Evolutionary conservation across 2,888 invertebrate genomes (phyloP), one percentile per base, ranked within the genome.

Genomic region (Drosophila dives): DNA sequence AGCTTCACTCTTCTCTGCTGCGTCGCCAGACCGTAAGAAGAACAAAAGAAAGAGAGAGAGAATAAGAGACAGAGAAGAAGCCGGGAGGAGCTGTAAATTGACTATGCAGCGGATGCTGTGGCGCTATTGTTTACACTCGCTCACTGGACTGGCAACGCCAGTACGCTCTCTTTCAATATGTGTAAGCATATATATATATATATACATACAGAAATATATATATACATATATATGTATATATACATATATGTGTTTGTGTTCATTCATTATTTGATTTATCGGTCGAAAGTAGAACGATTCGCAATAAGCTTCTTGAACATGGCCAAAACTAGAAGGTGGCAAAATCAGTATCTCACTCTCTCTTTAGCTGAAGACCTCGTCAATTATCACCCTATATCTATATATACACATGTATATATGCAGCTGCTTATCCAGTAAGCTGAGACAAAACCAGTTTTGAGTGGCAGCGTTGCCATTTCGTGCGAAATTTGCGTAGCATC

Each of bases 251-350:
- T 67, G 50, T 48, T 70, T 62, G 51, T 55, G 64, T 80, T 74
- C 83, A 84, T 85, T 85, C 87, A 81, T 80, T 83, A 81, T 75
- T 84, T 84, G 87, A 86, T 86, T 80, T 82, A 84, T 80, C 55
- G 74, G 65, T 53, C 61, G 65, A 81, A 81, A 81, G 82, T 83
- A 73, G 84, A 78, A 79, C 79, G 66, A 65, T 78, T 68, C 54
- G 67, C 64, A 75, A 75, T 77, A 60, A 59, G 71, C 62, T 64
- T 60, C 56, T 66, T 34, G n/a, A 75, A 63, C 67, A 68, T 78
- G 63, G n/a, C 62, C 63, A 75, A 77, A 77, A 59, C 50, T 49
- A 40, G 48, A 40, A 61, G 55, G 53, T 42, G 40, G n/a, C 45
- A 45, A 23, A 55, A 45, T 55, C 48, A 34, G n/a, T 48, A 17